phyloP scores from a whole-genome alignment of 2,888 invertebrate species.

The Nudaria mundana region DNA sequence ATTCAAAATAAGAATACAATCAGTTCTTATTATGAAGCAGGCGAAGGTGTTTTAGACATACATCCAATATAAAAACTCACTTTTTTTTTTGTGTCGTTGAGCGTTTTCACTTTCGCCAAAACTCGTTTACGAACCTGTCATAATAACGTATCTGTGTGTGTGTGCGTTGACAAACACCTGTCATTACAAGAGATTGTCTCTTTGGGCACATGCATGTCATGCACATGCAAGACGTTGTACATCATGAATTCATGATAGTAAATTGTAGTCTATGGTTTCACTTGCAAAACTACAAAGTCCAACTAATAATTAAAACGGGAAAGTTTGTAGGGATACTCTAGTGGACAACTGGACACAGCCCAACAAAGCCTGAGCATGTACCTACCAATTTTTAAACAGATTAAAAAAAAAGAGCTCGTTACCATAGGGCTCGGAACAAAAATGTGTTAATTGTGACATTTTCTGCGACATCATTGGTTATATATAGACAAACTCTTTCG shows the following conservation, averaged over 20 bases:
- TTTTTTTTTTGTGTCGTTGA: slow-evolving; percentile 26
- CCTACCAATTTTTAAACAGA: too few species aligned
- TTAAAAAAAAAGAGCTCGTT: too few species aligned
- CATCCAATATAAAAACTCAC: slow-evolving; percentile 28
- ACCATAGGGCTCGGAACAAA: too few species aligned
- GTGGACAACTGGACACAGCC: too few species aligned
- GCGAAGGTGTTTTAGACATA: slow-evolving; percentile 6
- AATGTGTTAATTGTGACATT: too few species aligned
- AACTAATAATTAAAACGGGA: too few species aligned
- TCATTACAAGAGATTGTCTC: background rate
- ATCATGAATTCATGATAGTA: background rate
- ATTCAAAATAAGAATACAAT: background rate
- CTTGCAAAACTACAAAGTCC: too few species aligned
- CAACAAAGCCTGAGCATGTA: too few species aligned
- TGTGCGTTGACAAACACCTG: slow-evolving; percentile 22
- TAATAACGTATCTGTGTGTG: slow-evolving; percentile 27
- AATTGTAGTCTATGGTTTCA: background rate
- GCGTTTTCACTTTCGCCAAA: slow-evolving; percentile 47
- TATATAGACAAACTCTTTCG: too few species aligned
- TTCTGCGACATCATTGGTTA: too few species aligned
- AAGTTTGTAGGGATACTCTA: too few species aligned
- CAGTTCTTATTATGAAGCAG: slow-evolving; percentile 1
- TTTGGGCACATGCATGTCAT: background rate
- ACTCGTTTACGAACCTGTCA: slow-evolving; percentile 29
- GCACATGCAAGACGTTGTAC: background rate